Conservation (phyloP, 2,113 vertebrate genomes). For the Macrotus californicus region DNA sequence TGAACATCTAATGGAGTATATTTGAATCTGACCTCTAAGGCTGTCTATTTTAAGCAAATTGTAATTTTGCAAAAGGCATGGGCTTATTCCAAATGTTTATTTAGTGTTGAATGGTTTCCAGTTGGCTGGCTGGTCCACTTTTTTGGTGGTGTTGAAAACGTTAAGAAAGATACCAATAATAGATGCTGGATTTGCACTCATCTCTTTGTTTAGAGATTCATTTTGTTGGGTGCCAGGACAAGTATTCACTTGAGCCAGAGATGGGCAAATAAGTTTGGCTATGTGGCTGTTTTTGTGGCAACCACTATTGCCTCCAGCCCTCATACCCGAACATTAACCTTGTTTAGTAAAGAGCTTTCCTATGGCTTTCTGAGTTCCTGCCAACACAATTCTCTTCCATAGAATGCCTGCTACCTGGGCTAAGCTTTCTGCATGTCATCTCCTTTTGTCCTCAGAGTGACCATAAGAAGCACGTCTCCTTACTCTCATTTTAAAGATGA, state of each 20-base stretch:
- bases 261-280: background rate
- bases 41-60: conserved; percentile 60
- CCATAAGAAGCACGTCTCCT: background rate
- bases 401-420: background rate
- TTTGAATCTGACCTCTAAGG: conserved; percentile 55
- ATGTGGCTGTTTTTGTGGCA: background rate
- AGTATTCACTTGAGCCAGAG: background rate
- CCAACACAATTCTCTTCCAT: background rate
- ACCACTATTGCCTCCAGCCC: background rate
- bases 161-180: conserved; percentile 48
- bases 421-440: background rate
- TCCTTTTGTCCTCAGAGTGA: background rate
- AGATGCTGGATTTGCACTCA: conserved; percentile 17
- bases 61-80: conserved; percentile 53
- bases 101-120: conserved; percentile 59
- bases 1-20: background rate
- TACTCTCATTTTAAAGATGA: background rate
- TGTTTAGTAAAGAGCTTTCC: background rate
- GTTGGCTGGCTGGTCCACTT: conserved; percentile 2
- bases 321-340: background rate
- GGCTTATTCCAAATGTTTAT: conserved; percentile 53
- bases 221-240: background rate
- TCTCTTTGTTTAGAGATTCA: background rate
- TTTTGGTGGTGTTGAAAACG: conserved; percentile 28
- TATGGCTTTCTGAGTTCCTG: background rate